phyloP scores from a whole-genome alignment of 1,140 invertebrate genomes.

The Ruditapes philippinarum region DNA sequence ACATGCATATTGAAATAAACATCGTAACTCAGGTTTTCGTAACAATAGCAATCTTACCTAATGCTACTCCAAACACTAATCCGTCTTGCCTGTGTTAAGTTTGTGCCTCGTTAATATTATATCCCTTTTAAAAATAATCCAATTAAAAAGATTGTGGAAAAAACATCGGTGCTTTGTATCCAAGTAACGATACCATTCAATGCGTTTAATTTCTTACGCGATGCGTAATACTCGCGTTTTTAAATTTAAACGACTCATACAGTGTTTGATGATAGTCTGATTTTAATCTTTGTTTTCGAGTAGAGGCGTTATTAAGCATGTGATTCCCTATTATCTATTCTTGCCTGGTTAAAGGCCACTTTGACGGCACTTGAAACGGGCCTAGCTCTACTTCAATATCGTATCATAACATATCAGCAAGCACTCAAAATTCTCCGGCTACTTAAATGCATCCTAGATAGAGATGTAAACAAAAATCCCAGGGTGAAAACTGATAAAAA shows the following conservation, averaged over 20 bases:
- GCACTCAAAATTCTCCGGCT: conserved; percentile 63
- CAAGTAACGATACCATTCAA: conserved; percentile 29
- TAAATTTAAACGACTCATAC: conserved; percentile 1
- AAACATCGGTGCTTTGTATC: background rate
- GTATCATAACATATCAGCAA: conserved; percentile 60
- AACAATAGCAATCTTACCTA: too few relatives aligned
- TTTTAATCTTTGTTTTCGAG: conserved; percentile 18
- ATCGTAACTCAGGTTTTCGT: too few relatives aligned
- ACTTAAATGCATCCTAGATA: conserved; percentile 64
- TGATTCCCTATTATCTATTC: conserved; percentile 49
- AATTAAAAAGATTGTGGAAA: background rate
- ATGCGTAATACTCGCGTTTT: conserved; percentile 6
- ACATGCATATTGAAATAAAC: background rate
- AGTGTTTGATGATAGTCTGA: background rate
- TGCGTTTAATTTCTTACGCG: background rate
- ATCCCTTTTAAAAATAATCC: conserved; percentile 18
- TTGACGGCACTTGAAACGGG: conserved; percentile 38
- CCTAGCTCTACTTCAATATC: conserved; percentile 60
- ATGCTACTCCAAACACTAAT: too few relatives aligned
- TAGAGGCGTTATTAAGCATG: conserved; percentile 19
- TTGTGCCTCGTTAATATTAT: background rate
- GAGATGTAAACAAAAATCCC: conserved; percentile 22
- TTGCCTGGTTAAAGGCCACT: conserved; percentile 62
- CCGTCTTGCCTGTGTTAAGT: too few relatives aligned
- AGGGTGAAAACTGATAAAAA: conserved; percentile 56